A percentile compares a stretch with the other conserved stretches of the same genome.
Conservation (phyloP, 2,113 vertebrate genomes). For the Pteruthius melanotis region DNA sequence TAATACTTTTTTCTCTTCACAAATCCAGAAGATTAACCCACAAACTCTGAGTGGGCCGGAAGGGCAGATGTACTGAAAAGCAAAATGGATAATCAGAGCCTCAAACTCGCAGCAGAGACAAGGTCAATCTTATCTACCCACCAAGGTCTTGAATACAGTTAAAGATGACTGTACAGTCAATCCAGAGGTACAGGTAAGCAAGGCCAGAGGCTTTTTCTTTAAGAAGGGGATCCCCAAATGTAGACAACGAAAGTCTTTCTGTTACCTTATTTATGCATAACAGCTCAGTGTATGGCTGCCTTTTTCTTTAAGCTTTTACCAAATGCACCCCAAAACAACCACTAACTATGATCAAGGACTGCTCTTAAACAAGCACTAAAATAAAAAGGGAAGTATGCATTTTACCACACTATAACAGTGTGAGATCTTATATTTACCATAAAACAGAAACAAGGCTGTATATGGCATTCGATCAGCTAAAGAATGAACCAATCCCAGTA, state of each 20-base stretch:
- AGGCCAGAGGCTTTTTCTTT: neutral
- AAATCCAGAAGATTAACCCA: neutral
- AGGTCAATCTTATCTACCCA: neutral
- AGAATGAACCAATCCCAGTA: neutral
- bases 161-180: neutral
- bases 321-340: neutral
- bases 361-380: neutral
- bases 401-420: neutral
- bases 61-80: neutral
- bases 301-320: neutral
- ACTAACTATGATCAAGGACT: neutral
- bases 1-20: neutral
- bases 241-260: neutral
- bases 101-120: neutral
- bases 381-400: neutral
- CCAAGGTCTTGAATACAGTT: neutral
- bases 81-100: neutral
- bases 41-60: neutral
- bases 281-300: neutral
- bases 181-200: accelerated
- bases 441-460: neutral
- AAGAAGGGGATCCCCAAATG: neutral
- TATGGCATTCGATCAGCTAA: neutral
- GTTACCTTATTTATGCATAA: neutral
- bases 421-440: neutral